Evolutionary conservation across 2,888 invertebrate genomes (phyloP), one percentile per base, ranked within the genome.

Genomic region (Brachycybe producta): DNA sequence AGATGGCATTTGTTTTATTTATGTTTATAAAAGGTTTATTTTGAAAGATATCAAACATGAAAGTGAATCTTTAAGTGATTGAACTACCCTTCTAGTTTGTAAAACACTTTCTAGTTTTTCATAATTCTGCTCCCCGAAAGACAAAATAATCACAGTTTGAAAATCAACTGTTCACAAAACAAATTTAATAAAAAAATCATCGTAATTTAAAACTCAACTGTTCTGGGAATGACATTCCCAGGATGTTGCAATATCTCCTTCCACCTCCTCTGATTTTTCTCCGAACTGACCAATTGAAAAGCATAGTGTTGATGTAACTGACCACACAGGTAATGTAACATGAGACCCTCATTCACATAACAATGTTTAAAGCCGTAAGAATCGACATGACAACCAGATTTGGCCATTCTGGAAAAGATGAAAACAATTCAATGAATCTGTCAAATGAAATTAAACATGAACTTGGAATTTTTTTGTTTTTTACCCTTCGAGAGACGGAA

Each of bases 291-390:
- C 1, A 65, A 61, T 56, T 65, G 62, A 13, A 61, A 59, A 13
- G 64, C 59, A 56, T 69, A 72, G 59, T 70, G 69, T 35, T 62
- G 59, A 42, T 65, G 62, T 15, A 73, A 62, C 55, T 72, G 70
- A 24, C 68, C 67, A 56, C 72, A 72, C 53, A 72, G 63, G 60
- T 72, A 73, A 57, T 73, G 72, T 19, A 73, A 60, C 23, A 70
- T 62, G 34, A 70, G 60, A 2, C 66, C 63, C 17, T 67, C 65
- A 46, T 68, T 67, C 15, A 61, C 59, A 57, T 69, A 68, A 32
- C 59, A 61, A 54, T 72, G 70, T 36, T 69, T 66, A 58, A 73
- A 73, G 5, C 73, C 73, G 56, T 70, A 69, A 4, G 61, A 61
- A 57, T 73, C 73, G n/a, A 73, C 69, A 59, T 73, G 71, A 8